phyloP scores from a whole-genome alignment of 2,113 vertebrate species.

The Panurus biarmicus region DNA sequence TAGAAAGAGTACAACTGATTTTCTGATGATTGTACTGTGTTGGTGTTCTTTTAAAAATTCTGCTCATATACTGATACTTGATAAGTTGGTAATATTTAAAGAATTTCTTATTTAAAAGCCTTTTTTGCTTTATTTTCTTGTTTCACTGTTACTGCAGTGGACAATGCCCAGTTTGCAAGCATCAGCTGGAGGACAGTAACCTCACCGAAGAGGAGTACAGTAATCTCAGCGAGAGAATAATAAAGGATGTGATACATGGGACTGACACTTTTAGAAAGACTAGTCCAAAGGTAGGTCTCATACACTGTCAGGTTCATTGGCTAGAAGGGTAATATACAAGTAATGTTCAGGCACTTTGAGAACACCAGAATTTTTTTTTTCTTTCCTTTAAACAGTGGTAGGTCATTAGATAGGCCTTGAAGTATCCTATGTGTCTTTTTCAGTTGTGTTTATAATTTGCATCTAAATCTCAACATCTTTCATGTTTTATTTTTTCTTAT shows the following conservation, averaged over 20 bases:
- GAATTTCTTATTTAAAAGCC: neutral
- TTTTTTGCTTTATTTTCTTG: neutral
- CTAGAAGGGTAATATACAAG: neutral
- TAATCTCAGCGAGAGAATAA: conserved; percentile 79
- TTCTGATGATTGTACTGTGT: neutral
- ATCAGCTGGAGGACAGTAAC: conserved; percentile 81
- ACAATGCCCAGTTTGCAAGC: conserved; percentile 77
- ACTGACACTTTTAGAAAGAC: conserved; percentile 87
- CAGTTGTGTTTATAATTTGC: neutral
- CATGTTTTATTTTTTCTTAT: neutral
- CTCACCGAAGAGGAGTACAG: conserved; percentile 83
- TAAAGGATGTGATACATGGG: conserved; percentile 84
- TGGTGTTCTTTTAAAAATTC: neutral
- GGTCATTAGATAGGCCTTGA: neutral
- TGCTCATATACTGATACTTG: neutral
- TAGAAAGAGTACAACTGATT: neutral
- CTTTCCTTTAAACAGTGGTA: neutral
- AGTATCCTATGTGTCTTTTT: neutral
- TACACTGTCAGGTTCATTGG: neutral
- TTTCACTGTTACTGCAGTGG: conserved; percentile 70
- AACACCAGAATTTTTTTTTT: neutral
- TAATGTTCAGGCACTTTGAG: neutral
- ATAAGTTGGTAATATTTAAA: neutral
- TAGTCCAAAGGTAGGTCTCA: conserved; percentile 79
- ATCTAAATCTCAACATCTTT: neutral